A percentile compares a stretch with the other conserved stretches of the same genome.
Evolutionary conservation across 2,797 vertebrate genomes (phyloP).

Genomic region (Anguilla megastoma): DNA sequence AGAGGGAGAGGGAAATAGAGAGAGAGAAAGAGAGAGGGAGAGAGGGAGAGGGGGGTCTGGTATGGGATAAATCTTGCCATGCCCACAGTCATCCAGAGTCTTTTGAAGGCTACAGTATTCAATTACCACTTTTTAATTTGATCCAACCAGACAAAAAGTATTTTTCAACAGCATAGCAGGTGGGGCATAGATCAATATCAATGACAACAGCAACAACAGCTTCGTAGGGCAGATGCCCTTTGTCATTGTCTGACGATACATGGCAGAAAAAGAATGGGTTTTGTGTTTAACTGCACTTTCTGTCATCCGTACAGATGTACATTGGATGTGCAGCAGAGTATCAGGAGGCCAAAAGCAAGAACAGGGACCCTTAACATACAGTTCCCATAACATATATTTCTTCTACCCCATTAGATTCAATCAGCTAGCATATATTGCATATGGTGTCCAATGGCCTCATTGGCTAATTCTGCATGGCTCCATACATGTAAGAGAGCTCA

Average conservation of each 20-base stretch:
- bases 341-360: not conserved
- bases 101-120: not conserved
- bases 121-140: not conserved
- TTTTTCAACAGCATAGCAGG: too few relatives aligned
- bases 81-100: not conserved
- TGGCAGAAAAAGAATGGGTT: too few relatives aligned
- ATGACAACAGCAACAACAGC: too few relatives aligned
- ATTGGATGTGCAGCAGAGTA: not conserved
- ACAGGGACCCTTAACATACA: not conserved
- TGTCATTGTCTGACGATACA: too few relatives aligned
- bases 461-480: not conserved
- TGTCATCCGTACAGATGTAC: too few relatives aligned
- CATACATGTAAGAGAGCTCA: not conserved
- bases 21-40: not conserved
- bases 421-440: not conserved
- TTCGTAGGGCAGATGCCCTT: too few relatives aligned
- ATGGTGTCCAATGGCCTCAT: not conserved
- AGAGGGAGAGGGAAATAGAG: not conserved
- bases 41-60: not conserved
- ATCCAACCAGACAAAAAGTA: not conserved
- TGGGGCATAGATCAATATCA: too few relatives aligned
- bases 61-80: not conserved
- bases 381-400: not conserved
- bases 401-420: not conserved
- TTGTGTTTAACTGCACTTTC: too few relatives aligned